Conservation (phyloP, 2,888 invertebrate genomes). For the Heliothis peltigera region DNA sequence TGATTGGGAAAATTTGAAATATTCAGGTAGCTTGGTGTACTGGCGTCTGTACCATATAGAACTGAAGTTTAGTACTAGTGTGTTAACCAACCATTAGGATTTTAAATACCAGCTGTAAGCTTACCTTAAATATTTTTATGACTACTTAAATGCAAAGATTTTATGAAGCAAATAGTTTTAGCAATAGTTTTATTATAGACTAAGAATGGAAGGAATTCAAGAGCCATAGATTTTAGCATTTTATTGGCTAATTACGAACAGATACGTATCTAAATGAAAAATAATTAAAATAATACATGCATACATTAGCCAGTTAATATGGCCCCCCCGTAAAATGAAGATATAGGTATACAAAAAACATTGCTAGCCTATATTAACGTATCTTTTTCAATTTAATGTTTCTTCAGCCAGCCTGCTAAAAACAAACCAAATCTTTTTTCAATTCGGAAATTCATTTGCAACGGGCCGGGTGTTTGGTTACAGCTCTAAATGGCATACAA, state of each 20-base stretch:
- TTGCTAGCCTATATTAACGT: too few relatives aligned
- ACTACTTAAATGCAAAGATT: conserved; percentile 16
- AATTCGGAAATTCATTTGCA: too few relatives aligned
- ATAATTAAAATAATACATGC: background rate
- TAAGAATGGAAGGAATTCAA: conserved; percentile 1
- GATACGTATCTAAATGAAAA: background rate
- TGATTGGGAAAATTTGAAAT: too few relatives aligned
- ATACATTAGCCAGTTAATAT: background rate
- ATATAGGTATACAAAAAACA: too few relatives aligned
- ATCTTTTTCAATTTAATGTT: too few relatives aligned
- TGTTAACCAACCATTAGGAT: background rate
- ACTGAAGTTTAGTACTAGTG: background rate
- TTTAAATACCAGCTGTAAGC: conserved; percentile 3
- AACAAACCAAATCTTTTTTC: too few relatives aligned
- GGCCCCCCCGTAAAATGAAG: too few relatives aligned
- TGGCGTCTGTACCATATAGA: too few relatives aligned
- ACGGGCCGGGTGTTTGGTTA: too few relatives aligned
- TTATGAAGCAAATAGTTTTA: conserved; percentile 17
- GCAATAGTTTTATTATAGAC: conserved; percentile 7
- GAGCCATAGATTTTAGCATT: background rate
- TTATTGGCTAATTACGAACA: background rate
- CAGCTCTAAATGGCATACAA: too few relatives aligned
- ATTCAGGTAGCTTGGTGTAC: too few relatives aligned
- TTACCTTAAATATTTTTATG: conserved; percentile 15
- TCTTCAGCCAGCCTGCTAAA: too few relatives aligned